Evolutionary conservation across 2,113 vertebrate genomes (phyloP).

Genomic region (Hipposideros armiger): DNA sequence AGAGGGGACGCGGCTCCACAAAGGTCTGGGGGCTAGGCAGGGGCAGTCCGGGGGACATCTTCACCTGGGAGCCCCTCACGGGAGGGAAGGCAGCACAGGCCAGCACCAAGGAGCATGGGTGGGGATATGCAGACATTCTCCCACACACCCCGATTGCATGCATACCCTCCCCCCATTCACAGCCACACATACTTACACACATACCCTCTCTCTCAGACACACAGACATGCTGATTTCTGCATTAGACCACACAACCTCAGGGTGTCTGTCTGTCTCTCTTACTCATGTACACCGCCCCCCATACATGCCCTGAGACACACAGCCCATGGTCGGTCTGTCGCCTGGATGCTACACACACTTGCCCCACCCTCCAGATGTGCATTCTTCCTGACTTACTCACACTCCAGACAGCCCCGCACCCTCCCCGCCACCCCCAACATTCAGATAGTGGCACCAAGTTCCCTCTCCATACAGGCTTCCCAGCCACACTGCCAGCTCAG

Average conservation of each 20-base stretch:
- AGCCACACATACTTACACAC: neutral
- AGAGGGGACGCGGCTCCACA: conserved; percentile 35
- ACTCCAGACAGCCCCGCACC: neutral
- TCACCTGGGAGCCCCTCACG: neutral
- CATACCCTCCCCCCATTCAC: neutral
- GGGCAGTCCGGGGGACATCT: neutral
- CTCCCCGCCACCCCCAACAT: too few species aligned
- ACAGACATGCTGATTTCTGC: neutral
- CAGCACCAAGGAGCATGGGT: neutral
- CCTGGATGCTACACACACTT: neutral
- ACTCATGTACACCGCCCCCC: neutral
- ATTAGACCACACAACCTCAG: neutral
- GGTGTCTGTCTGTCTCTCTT: neutral
- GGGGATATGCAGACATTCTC: neutral
- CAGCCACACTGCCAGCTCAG: neutral
- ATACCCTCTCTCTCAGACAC: neutral
- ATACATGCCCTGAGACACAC: neutral
- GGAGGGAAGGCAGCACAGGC: neutral
- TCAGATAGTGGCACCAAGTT: neutral
- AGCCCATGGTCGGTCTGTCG: neutral
- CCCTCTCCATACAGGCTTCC: neutral
- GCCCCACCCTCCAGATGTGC: neutral
- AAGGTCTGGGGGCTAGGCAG: conserved; percentile 4
- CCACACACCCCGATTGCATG: neutral
- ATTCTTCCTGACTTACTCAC: neutral